Evolutionary conservation across 2,888 invertebrate genomes (phyloP).

Genomic region (Flexamia atlantica): DNA sequence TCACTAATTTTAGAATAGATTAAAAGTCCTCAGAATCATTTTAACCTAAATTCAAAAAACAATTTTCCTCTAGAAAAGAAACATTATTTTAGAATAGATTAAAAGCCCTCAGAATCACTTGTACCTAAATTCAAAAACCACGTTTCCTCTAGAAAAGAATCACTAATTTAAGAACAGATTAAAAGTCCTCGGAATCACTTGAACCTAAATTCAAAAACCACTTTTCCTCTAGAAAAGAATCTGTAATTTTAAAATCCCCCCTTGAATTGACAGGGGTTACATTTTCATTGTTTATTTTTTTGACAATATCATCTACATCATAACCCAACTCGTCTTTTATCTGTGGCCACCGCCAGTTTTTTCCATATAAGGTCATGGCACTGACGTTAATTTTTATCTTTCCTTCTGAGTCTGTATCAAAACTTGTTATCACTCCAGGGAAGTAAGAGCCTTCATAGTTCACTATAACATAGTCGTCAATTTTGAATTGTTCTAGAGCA

Average conservation of each 20-base stretch:
- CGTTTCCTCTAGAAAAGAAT: too few relatives aligned
- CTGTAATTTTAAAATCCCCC: neutral
- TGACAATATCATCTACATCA: neutral
- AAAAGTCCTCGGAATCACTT: too few relatives aligned
- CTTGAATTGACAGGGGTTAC: constrained; percentile 7
- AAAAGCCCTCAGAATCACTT: neutral
- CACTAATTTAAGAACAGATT: too few relatives aligned
- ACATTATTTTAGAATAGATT: too few relatives aligned
- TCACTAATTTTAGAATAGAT: too few relatives aligned
- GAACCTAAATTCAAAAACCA: constrained; percentile 10
- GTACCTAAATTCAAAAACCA: too few relatives aligned
- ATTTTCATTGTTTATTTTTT: constrained; percentile 2
- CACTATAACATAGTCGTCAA: neutral
- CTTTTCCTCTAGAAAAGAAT: neutral
- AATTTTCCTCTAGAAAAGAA: too few relatives aligned
- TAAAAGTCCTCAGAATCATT: too few relatives aligned
- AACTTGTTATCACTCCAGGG: neutral
- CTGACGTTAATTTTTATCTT: neutral
- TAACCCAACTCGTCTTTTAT: neutral
- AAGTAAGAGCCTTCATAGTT: neutral
- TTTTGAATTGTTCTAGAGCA: too few relatives aligned
- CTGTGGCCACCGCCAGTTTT: neutral
- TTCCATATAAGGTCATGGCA: neutral
- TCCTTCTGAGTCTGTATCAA: neutral
- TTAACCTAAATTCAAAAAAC: too few relatives aligned